Evolutionary conservation across 1,140 invertebrate species (phyloP).

Genomic region (Neodiprion fabricii): DNA sequence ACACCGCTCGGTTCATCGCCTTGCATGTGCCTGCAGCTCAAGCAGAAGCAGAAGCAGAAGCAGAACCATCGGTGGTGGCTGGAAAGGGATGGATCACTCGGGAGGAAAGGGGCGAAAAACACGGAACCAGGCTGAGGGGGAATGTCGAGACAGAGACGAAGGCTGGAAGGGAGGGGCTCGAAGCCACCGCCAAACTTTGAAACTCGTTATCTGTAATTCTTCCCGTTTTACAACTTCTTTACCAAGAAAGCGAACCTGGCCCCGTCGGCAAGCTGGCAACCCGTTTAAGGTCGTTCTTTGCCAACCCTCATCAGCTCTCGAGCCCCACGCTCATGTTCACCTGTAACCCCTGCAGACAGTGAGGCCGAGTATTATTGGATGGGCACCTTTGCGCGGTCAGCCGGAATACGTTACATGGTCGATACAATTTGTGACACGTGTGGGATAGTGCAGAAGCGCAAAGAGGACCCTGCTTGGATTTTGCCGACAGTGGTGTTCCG

Average conservation of each 20-base stretch:
- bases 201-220: constrained; percentile 5
- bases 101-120: not conserved
- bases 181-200: constrained; percentile 37
- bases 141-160: constrained; percentile 26
- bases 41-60: constrained; percentile 13
- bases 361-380: not conserved
- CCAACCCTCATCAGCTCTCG: not conserved
- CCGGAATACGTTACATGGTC: not conserved
- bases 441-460: no score
- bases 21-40: no score
- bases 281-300: no score
- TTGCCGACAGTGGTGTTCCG: not conserved
- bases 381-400: not conserved
- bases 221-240: constrained; percentile 2
- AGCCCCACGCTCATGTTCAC: not conserved
- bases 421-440: no score
- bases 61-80: constrained; percentile 33
- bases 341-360: not conserved
- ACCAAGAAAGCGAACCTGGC: not conserved
- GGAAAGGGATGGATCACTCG: constrained; percentile 22
- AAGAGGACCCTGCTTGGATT: no score
- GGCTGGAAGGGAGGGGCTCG: constrained; percentile 27
- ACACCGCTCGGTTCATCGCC: not conserved
- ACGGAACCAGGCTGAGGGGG: constrained; percentile 16
- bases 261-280: not conserved